Percentiles rank a stretch among this genome's conserved stretches.
phyloP scores from a whole-genome alignment of 1,140 invertebrate species.

The Pissodes strobi region DNA sequence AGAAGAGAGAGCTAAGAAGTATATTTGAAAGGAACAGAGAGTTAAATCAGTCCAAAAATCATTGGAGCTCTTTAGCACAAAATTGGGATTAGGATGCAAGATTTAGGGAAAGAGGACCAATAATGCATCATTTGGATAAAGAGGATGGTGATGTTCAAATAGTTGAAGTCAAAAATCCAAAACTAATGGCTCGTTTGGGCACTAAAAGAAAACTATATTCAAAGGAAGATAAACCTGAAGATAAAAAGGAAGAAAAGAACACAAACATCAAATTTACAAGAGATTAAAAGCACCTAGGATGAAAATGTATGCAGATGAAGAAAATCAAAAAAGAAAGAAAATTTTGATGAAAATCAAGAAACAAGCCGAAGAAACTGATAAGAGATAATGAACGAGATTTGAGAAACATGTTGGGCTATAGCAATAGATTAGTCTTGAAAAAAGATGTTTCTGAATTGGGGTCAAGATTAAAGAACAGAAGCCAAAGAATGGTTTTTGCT shows the following conservation, averaged over 20 bases:
- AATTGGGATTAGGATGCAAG: conserved; percentile 69
- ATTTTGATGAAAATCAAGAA: conserved; percentile 49
- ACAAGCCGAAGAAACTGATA: conserved; percentile 44
- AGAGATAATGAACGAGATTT: conserved; percentile 39
- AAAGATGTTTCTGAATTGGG: conserved; percentile 37
- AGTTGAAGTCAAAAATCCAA: conserved; percentile 51
- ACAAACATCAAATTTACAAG: conserved; percentile 30
- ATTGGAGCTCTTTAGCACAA: conserved; percentile 71
- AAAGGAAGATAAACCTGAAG: conserved; percentile 48
- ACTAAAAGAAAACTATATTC: conserved; percentile 40
- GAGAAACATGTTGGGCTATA: conserved; percentile 42
- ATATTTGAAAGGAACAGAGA: conserved; percentile 57
- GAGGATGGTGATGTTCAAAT: conserved; percentile 22
- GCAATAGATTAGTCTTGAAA: conserved; percentile 14
- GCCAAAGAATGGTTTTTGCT: conserved; percentile 41
- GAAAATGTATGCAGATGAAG: conserved; percentile 87
- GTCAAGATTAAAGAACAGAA: conserved; percentile 47
- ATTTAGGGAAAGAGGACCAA: conserved; percentile 44
- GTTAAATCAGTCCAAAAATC: conserved; percentile 64
- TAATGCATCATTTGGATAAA: conserved; percentile 7
- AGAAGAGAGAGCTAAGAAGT: conserved; percentile 58
- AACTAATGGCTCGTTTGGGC: conserved; percentile 56
- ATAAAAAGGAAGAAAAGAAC: conserved; percentile 39
- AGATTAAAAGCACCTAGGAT: conserved; percentile 68
- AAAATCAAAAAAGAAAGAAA: conserved; percentile 60